These are phyloP conservation scores for Schizotus pectinicornis DNA, from an alignment of 2,888 invertebrate genomes.

Conservation along the genomic window DNA sequence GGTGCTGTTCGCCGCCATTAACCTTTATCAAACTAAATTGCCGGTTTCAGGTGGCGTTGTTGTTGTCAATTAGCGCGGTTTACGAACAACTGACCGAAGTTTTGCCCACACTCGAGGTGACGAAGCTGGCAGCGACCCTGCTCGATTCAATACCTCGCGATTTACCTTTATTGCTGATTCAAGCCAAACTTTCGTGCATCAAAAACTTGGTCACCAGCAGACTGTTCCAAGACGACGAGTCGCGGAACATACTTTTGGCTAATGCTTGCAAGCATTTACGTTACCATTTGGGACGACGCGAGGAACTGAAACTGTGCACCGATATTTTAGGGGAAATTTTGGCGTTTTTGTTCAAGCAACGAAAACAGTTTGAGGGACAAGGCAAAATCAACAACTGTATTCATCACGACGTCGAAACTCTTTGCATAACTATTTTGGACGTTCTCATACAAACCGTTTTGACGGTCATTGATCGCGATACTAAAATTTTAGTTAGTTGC, in stretches of 20 bases:
- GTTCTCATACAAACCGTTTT: constrained; percentile 86
- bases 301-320: constrained; percentile 83
- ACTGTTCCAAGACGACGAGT: constrained; percentile 80
- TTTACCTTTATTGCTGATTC: constrained; percentile 70
- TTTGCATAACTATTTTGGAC: constrained; percentile 81
- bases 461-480: constrained; percentile 76
- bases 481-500: constrained; percentile 62
- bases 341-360: constrained; percentile 65
- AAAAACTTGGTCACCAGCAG: constrained; percentile 79
- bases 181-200: constrained; percentile 83
- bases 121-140: constrained; percentile 80
- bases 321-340: constrained; percentile 88
- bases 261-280: constrained; percentile 86
- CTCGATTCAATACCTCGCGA: constrained; percentile 77
- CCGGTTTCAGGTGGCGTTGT: constrained; percentile 71
- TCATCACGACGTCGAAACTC: constrained; percentile 81
- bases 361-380: constrained; percentile 58
- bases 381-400: constrained; percentile 68
- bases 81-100: constrained; percentile 81
- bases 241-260: constrained; percentile 80
- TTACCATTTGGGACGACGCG: constrained; percentile 79
- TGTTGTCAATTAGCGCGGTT: constrained; percentile 83
- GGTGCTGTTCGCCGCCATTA: constrained; percentile 47
- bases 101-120: constrained; percentile 76
- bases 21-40: not conserved